Conservation (phyloP, 2,888 invertebrate genomes). For the Platycheirus albimanus region DNA sequence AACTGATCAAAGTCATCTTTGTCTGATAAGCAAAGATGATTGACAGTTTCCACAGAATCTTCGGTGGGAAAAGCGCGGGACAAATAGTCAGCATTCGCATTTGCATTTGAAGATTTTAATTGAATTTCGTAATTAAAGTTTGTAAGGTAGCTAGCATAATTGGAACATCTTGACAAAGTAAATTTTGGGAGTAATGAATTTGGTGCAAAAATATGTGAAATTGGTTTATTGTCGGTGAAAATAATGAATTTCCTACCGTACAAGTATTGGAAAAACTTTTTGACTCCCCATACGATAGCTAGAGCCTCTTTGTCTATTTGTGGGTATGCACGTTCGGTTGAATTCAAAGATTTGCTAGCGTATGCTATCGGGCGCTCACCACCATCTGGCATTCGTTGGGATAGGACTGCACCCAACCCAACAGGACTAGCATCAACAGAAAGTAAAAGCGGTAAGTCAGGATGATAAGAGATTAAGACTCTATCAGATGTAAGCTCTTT, state of each 20-base stretch:
- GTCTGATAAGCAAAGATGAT: no score
- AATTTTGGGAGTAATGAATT: not conserved
- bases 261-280: not conserved
- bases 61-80: no score
- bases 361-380: no score
- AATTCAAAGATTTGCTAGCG: conserved; percentile 24
- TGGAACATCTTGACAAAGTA: no score
- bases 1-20: no score
- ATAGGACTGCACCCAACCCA: no score
- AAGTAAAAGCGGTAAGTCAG: conserved; percentile 17
- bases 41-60: no score
- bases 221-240: not conserved
- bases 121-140: not conserved
- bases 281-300: conserved; percentile 51
- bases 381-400: no score
- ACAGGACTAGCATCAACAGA: conserved; percentile 19
- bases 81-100: not conserved
- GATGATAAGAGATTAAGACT: conserved; percentile 50
- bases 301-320: conserved; percentile 63
- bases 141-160: not conserved
- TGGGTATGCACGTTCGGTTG: conserved; percentile 52
- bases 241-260: not conserved
- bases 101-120: not conserved
- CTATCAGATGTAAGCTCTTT: no score
- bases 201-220: not conserved